A percentile compares a stretch with the other conserved stretches of the same genome.
Conservation (phyloP, 2,888 invertebrate genomes). For the Sisyra nigra region DNA sequence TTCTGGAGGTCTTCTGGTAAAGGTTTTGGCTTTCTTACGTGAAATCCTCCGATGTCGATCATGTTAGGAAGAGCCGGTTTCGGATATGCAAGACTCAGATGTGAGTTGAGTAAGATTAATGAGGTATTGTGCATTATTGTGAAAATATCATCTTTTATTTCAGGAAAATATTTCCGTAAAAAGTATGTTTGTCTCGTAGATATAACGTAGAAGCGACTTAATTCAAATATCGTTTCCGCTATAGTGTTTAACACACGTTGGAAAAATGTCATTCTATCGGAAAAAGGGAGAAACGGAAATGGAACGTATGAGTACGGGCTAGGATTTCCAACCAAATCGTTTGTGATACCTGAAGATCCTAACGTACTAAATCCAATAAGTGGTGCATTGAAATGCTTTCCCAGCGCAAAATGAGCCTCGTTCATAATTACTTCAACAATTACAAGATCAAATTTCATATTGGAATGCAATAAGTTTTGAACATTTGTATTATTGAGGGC, state of each 20-base stretch:
- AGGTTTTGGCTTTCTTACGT: conserved; percentile 13
- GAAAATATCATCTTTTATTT: conserved; percentile 15
- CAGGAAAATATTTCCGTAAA: conserved; percentile 15
- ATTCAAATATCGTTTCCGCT: conserved; percentile 16
- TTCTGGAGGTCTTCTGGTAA: conserved; percentile 16
- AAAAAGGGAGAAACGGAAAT: conserved; percentile 25
- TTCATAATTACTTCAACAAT: conserved; percentile 31
- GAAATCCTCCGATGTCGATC: conserved; percentile 20
- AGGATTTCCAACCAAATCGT: conserved; percentile 30
- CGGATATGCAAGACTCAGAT: conserved; percentile 25
- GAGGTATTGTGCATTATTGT: conserved; percentile 14
- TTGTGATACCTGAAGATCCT: conserved; percentile 28
- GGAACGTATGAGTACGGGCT: conserved; percentile 32
- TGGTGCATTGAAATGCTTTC: conserved; percentile 23
- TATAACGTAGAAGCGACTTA: too few species aligned
- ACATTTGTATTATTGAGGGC: conserved; percentile 14
- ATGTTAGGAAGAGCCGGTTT: conserved; percentile 34
- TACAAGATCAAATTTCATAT: conserved; percentile 26
- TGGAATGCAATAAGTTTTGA: conserved; percentile 19
- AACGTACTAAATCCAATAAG: conserved; percentile 26
- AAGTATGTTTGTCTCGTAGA: conserved; percentile 7
- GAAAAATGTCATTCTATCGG: conserved; percentile 31
- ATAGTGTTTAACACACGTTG: conserved; percentile 34
- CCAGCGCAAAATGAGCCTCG: conserved; percentile 28
- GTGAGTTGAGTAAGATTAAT: conserved; percentile 19